A percentile compares a stretch with the other conserved stretches of the same genome.
Evolutionary conservation across 35 echinoderm and acorn worm genomes (phyloP).

Genomic region (Hemicentrotus pulcherrimus): DNA sequence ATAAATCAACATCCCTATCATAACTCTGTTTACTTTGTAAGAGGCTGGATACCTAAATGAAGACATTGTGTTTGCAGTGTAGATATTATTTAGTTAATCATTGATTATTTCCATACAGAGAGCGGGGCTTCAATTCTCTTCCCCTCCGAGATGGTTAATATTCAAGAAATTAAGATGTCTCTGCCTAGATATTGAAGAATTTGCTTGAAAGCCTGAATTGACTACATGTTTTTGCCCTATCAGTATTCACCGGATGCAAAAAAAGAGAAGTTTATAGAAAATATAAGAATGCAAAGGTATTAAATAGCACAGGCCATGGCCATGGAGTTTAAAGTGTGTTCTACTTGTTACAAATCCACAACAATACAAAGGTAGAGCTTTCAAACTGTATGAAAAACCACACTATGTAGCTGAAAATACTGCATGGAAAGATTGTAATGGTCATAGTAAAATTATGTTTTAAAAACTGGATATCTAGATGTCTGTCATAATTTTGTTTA

Average conservation of each 20-base stretch:
- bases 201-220: not conserved
- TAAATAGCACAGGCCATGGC: not conserved
- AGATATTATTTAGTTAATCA: constrained; percentile 38
- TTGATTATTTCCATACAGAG: not conserved
- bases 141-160: not conserved
- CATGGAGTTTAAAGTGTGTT: not conserved
- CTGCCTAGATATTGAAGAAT: not conserved
- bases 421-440: no score
- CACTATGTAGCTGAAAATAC: not conserved
- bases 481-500: no score
- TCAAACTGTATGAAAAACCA: not conserved
- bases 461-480: no score
- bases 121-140: not conserved
- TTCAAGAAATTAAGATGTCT: not conserved
- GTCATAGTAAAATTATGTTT: no score
- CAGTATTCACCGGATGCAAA: not conserved
- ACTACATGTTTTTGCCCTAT: not conserved
- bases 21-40: constrained; percentile 28
- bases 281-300: not conserved
- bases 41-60: constrained; percentile 27
- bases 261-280: not conserved
- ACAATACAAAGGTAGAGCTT: no score
- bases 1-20: constrained; percentile 46
- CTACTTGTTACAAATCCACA: no score
- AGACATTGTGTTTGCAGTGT: not conserved